phyloP scores from a whole-genome alignment of 2,888 invertebrate genomes.

The Cyclophora albipunctata region DNA sequence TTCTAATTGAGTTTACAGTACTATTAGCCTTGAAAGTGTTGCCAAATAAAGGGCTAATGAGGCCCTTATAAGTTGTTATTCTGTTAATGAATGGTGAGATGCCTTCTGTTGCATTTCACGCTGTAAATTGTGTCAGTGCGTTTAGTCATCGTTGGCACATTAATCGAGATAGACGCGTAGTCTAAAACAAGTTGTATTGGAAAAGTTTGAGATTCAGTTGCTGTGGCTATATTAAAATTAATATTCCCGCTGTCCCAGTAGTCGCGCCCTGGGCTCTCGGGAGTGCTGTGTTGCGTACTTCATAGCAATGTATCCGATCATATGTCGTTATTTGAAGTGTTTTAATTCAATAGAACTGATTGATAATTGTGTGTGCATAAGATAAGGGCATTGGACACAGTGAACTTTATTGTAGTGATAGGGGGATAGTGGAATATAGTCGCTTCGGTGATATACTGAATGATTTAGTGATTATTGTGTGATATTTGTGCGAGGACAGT shows the following conservation, averaged over 20 bases:
- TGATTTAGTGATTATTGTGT: conserved; percentile 36
- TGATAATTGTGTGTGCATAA: conserved; percentile 61
- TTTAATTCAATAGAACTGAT: conserved; percentile 44
- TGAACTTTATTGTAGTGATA: conserved; percentile 32
- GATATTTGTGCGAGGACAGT: conserved; percentile 34
- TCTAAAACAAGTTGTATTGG: conserved; percentile 20
- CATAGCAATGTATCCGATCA: conserved; percentile 53
- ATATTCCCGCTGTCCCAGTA: conserved; percentile 69
- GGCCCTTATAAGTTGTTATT: conserved; percentile 26
- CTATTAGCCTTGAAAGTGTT: conserved; percentile 33
- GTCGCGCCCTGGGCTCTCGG: conserved; percentile 59
- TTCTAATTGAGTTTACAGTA: conserved; percentile 19
- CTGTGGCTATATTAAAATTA: conserved; percentile 70
- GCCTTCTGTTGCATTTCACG: conserved; percentile 23
- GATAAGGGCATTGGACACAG: conserved; percentile 46
- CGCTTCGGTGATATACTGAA: conserved; percentile 30
- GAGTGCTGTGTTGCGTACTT: conserved; percentile 45
- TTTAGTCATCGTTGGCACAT: conserved; percentile 10
- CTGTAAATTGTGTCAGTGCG: conserved; percentile 2
- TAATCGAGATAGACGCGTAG: conserved; percentile 10
- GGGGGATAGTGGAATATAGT: conserved; percentile 27
- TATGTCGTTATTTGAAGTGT: conserved; percentile 41
- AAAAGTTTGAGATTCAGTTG: conserved; percentile 54
- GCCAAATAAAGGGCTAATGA: conserved; percentile 36
- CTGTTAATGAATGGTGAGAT: conserved; percentile 36